Conservation (phyloP, 2,113 vertebrate genomes). For the Zosterops hypoxanthus region DNA sequence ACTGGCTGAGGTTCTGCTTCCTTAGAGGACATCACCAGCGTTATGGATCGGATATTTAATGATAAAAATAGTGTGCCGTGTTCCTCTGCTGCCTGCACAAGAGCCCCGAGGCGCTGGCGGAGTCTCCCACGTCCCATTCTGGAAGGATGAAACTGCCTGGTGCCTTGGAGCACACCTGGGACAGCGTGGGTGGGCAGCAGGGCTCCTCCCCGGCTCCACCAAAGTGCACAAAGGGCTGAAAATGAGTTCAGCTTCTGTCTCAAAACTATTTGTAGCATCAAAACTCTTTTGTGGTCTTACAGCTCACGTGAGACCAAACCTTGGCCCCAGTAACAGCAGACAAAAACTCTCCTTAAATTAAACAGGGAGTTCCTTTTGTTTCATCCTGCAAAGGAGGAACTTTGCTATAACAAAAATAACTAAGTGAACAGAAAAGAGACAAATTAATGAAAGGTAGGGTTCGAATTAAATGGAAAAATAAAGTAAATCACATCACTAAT, state of each 20-base stretch:
- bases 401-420: background rate
- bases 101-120: background rate
- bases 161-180: accelerated
- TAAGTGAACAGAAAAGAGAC: background rate
- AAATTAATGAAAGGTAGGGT: background rate
- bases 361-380: background rate
- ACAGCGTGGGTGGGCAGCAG: background rate
- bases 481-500: background rate
- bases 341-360: background rate
- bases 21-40: background rate
- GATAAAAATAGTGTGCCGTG: accelerated
- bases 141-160: too few species aligned
- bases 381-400: background rate
- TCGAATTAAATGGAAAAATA: background rate
- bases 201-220: background rate
- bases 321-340: background rate
- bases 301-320: background rate
- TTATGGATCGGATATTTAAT: background rate
- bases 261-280: background rate
- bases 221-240: background rate
- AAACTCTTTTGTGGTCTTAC: background rate
- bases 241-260: background rate
- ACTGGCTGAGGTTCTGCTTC: background rate
- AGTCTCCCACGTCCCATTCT: accelerated
- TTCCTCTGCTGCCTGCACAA: background rate